phyloP scores from a whole-genome alignment of 2,888 invertebrate species.

The Cerastoderma edule region DNA sequence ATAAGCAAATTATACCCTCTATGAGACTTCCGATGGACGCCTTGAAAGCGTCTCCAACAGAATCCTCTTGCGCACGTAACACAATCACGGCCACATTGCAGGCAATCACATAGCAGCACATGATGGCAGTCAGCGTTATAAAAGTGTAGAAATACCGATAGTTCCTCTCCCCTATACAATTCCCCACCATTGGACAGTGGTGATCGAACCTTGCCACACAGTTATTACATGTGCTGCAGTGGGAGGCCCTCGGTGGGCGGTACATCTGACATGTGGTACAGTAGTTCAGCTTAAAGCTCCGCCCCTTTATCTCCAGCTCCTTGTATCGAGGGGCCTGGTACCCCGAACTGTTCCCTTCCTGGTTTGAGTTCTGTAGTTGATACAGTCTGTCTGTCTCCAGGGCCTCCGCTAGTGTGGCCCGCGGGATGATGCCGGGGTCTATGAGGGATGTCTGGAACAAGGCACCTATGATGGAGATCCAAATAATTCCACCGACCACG shows the following conservation, averaged over 20 bases:
- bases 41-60: slow-evolving; percentile 57
- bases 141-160: slow-evolving; percentile 60
- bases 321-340: slow-evolving; percentile 52
- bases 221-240: slow-evolving; percentile 61
- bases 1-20: slow-evolving; percentile 56
- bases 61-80: slow-evolving; percentile 46
- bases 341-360: slow-evolving; percentile 37
- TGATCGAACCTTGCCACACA: slow-evolving; percentile 62
- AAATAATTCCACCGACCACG: slow-evolving; percentile 54
- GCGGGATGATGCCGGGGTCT: slow-evolving; percentile 60
- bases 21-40: slow-evolving; percentile 54
- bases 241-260: slow-evolving; percentile 56
- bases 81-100: slow-evolving; percentile 59
- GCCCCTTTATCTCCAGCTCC: slow-evolving; percentile 52
- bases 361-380: slow-evolving; percentile 45
- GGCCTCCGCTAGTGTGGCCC: slow-evolving; percentile 57
- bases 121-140: slow-evolving; percentile 51
- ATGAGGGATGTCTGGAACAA: slow-evolving; percentile 54
- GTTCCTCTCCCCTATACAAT: slow-evolving; percentile 58
- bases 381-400: slow-evolving; percentile 53
- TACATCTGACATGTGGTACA: slow-evolving; percentile 61
- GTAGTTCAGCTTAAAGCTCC: slow-evolving; percentile 53
- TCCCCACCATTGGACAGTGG: slow-evolving; percentile 62
- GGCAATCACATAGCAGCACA: slow-evolving; percentile 54
- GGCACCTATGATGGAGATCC: slow-evolving; percentile 52